These are phyloP conservation scores for Helicoverpa zea DNA, from an alignment of 1,140 invertebrate genomes.

Conservation along the genomic window DNA sequence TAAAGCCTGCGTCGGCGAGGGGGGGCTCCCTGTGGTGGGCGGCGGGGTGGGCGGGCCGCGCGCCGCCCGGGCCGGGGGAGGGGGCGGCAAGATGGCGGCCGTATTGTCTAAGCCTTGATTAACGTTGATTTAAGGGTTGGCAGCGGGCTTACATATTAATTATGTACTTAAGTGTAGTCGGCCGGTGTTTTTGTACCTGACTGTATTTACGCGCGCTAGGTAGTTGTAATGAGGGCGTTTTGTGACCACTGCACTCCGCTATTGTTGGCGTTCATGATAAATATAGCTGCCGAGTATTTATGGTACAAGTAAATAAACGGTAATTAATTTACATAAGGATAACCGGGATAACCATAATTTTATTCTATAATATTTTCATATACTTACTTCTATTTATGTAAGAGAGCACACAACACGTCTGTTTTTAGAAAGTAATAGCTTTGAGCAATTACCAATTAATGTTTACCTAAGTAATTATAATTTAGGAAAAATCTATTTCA, in stretches of 20 bases:
- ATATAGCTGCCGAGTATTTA: background rate
- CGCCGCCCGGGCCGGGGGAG: slow-evolving; percentile 44
- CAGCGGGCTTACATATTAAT: slow-evolving; percentile 80
- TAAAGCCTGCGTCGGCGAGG: slow-evolving; percentile 57
- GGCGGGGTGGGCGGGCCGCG: slow-evolving; percentile 28
- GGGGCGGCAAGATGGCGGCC: slow-evolving; percentile 78
- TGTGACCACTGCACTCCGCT: slow-evolving; percentile 13
- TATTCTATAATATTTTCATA: background rate
- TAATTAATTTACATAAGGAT: background rate
- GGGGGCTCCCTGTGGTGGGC: slow-evolving; percentile 38
- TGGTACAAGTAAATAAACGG: background rate
- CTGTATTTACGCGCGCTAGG: slow-evolving; percentile 54
- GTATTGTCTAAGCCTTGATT: slow-evolving; percentile 81
- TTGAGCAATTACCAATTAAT: too few species aligned
- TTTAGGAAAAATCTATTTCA: too few species aligned
- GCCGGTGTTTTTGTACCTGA: slow-evolving; percentile 62
- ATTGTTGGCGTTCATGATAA: slow-evolving; percentile 13
- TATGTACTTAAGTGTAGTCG: slow-evolving; percentile 74
- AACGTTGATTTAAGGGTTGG: slow-evolving; percentile 74
- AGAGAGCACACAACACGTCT: too few species aligned
- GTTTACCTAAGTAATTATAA: too few species aligned
- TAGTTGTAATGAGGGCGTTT: slow-evolving; percentile 48
- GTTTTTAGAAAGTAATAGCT: too few species aligned
- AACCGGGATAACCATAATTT: background rate
- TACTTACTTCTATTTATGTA: too few species aligned